A percentile compares a stretch with the other conserved stretches of the same genome.
Conservation (phyloP, 2,888 invertebrate species). For the Conomelus anceps region DNA sequence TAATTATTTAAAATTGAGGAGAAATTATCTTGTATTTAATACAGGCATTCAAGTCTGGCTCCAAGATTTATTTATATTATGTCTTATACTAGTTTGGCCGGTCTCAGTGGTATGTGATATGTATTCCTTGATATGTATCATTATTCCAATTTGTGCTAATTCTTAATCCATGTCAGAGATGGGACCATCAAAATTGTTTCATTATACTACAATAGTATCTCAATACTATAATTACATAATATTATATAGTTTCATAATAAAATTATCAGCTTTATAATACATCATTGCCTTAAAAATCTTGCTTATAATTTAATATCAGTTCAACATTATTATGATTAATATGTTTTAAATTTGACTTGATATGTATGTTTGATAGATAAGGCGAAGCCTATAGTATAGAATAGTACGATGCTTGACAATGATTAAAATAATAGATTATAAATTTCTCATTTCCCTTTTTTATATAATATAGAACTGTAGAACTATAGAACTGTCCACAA, state of each 20-base stretch:
- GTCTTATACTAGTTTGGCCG: constrained; percentile 3
- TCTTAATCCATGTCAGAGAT: neutral
- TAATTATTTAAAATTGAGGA: too few relatives aligned
- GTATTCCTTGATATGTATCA: constrained; percentile 17
- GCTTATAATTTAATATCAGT: neutral
- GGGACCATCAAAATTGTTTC: neutral
- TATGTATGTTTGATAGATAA: neutral
- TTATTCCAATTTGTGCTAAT: neutral
- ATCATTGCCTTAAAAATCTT: neutral
- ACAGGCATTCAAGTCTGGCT: neutral
- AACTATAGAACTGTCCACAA: too few relatives aligned
- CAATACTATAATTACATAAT: neutral
- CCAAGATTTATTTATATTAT: neutral
- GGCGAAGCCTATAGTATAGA: neutral
- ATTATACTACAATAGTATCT: neutral
- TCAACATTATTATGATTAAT: neutral
- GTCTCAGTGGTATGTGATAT: constrained; percentile 18
- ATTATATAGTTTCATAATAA: neutral
- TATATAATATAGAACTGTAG: too few relatives aligned
- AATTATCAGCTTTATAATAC: neutral
- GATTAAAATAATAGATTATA: neutral
- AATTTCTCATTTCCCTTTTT: too few relatives aligned
- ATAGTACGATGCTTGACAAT: too few relatives aligned
- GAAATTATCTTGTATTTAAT: too few relatives aligned
- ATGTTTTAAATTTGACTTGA: neutral